phyloP scores from a whole-genome alignment of 2,888 invertebrate species.

The Noctua comes region DNA sequence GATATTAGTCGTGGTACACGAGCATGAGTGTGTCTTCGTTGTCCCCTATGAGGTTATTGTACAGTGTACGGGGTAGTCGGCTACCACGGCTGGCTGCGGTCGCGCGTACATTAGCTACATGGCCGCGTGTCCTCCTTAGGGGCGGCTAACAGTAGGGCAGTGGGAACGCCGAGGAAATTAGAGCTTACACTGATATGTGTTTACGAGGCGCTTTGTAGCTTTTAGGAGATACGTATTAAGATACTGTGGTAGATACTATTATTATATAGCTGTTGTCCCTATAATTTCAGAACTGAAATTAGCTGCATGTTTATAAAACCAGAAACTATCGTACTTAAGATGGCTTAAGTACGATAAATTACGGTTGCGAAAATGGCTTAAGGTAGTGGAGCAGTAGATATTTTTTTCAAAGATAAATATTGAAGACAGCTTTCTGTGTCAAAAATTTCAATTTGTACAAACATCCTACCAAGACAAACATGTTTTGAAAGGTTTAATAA shows the following conservation, averaged over 20 bases:
- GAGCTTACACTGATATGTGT: slow-evolving; percentile 39
- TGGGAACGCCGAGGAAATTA: slow-evolving; percentile 39
- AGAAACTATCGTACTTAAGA: too few species aligned
- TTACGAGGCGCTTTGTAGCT: slow-evolving; percentile 20
- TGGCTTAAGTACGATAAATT: fast-evolving
- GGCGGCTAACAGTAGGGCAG: slow-evolving; percentile 36
- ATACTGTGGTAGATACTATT: background rate
- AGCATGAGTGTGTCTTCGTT: slow-evolving; percentile 21
- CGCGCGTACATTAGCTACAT: slow-evolving; percentile 54
- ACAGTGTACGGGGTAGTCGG: slow-evolving; percentile 18
- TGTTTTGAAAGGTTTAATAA: slow-evolving; percentile 34
- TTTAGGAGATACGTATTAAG: background rate
- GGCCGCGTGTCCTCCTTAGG: slow-evolving; percentile 48
- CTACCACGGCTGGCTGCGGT: slow-evolving; percentile 42
- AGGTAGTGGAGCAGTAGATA: background rate
- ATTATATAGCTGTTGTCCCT: background rate
- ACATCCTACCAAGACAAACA: slow-evolving; percentile 8
- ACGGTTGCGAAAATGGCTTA: background rate
- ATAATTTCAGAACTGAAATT: background rate
- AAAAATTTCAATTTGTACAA: slow-evolving; percentile 25
- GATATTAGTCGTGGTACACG: slow-evolving; percentile 48
- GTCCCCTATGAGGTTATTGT: slow-evolving; percentile 33
- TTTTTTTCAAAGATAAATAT: background rate
- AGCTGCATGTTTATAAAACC: background rate
- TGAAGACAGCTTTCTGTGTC: background rate